Evolutionary conservation across 2,888 invertebrate genomes (phyloP).

Genomic region (Acleris sparsana): DNA sequence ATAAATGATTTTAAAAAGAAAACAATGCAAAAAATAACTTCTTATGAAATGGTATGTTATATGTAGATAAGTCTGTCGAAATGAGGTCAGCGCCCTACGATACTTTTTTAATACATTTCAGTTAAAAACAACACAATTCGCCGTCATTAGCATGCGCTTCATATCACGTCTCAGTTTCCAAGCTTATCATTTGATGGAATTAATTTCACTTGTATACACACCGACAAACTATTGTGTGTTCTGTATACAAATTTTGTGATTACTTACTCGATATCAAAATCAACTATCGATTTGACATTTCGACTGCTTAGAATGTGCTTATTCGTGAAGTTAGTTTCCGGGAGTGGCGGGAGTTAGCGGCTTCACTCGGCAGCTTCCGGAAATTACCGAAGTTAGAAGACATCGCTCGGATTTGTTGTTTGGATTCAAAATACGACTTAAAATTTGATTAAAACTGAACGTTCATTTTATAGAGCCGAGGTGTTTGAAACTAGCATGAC

Average conservation of each 20-base stretch:
- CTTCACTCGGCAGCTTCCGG: not conserved
- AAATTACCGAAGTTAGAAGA: slow-evolving; percentile 4
- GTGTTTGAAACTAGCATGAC: no score
- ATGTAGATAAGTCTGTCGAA: no score
- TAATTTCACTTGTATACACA: not conserved
- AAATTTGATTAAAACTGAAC: no score
- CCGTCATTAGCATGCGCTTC: no score
- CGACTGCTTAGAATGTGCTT: slow-evolving; percentile 2
- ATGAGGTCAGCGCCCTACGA: no score
- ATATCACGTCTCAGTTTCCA: not conserved
- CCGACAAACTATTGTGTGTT: not conserved
- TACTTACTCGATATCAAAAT: slow-evolving; percentile 11
- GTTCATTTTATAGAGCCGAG: no score
- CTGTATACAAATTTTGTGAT: not conserved
- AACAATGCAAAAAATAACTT: no score
- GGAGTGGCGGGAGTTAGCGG: slow-evolving; percentile 4
- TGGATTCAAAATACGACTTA: not conserved
- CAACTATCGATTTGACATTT: slow-evolving; percentile 13
- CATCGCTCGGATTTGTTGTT: slow-evolving; percentile 4
- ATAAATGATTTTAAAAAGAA: no score
- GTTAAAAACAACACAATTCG: no score
- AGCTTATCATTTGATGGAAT: not conserved
- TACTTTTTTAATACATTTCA: no score
- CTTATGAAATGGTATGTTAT: no score
- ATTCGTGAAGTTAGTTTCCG: slow-evolving; percentile 15